Percentiles rank a stretch among this genome's conserved stretches.
These are phyloP conservation scores for Poecilia velifera DNA, from an alignment of 2,797 vertebrate genomes.

Conservation along the genomic window DNA sequence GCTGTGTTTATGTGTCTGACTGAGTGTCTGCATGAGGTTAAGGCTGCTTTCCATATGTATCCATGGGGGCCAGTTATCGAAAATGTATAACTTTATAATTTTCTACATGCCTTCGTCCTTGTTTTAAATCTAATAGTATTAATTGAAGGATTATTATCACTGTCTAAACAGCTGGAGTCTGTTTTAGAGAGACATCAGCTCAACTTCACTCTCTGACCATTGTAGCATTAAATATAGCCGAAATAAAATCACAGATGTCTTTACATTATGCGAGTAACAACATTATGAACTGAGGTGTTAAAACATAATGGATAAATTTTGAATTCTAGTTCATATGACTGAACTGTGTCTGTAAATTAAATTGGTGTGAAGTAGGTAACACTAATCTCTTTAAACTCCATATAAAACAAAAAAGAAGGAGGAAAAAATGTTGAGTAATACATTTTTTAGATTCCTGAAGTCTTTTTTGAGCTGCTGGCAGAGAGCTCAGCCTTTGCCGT, in stretches of 20 bases:
- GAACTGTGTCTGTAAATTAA: too few relatives aligned
- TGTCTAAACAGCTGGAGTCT: not conserved
- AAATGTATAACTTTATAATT: not conserved
- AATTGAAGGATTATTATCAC: not conserved
- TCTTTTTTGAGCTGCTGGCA: not conserved
- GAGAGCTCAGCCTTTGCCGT: not conserved
- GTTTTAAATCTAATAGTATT: not conserved
- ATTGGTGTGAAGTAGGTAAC: not conserved
- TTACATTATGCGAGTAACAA: not conserved
- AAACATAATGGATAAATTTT: not conserved
- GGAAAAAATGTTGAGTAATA: not conserved
- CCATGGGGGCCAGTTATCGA: not conserved
- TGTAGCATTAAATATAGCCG: not conserved
- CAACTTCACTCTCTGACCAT: not conserved
- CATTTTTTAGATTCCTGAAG: not conserved
- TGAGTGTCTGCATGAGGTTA: not conserved
- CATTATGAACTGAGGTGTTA: not conserved
- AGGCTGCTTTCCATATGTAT: not conserved
- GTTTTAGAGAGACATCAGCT: not conserved
- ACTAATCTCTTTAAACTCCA: not conserved
- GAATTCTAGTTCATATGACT: too few relatives aligned
- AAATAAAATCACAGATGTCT: not conserved
- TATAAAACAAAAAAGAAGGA: not conserved
- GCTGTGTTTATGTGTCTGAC: not conserved
- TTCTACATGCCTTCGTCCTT: not conserved